Percentiles rank a stretch among this genome's conserved stretches.
These are phyloP conservation scores for Ianthella basta DNA, from an alignment of 37 sponge, comb jelly and placozoan species.

Conservation along the genomic window DNA sequence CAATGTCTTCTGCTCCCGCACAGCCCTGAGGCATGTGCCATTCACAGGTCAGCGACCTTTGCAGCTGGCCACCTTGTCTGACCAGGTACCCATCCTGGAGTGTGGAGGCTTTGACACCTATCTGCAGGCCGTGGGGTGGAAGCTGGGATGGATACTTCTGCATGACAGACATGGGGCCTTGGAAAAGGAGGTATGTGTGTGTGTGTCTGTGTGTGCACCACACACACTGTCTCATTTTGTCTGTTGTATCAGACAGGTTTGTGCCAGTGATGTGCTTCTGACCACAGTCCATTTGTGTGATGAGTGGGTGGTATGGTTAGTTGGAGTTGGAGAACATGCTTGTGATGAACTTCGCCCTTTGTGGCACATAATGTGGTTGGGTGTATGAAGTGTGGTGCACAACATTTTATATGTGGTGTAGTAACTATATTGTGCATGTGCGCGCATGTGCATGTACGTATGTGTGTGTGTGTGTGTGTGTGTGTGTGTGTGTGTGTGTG, in stretches of 20 bases:
- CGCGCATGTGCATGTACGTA: constrained; percentile 23
- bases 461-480: constrained; percentile 31
- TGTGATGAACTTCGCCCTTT: too few species aligned
- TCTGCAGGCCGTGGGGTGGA: constrained; percentile 20
- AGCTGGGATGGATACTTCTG: constrained; percentile 16
- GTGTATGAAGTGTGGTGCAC: too few species aligned
- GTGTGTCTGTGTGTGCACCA: not conserved
- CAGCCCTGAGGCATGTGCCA: not conserved
- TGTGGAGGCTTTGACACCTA: constrained; percentile 29
- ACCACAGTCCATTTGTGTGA: too few species aligned
- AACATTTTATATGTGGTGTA: too few species aligned
- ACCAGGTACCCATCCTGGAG: constrained; percentile 13
- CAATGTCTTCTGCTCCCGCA: not conserved
- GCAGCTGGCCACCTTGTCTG: constrained; percentile 2
- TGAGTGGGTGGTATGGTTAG: too few species aligned
- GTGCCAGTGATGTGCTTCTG: too few species aligned
- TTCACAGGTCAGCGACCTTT: not conserved
- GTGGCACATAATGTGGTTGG: too few species aligned
- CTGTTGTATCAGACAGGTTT: not conserved
- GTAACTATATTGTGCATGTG: constrained; percentile 35
- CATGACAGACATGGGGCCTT: constrained; percentile 24
- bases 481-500: constrained; percentile 26
- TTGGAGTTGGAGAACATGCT: too few species aligned
- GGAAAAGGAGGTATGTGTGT: constrained; percentile 11
- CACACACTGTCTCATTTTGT: too few species aligned